Evolutionary conservation across 2,113 vertebrate genomes (phyloP).

Genomic region (Oxyruncus cristatus): DNA sequence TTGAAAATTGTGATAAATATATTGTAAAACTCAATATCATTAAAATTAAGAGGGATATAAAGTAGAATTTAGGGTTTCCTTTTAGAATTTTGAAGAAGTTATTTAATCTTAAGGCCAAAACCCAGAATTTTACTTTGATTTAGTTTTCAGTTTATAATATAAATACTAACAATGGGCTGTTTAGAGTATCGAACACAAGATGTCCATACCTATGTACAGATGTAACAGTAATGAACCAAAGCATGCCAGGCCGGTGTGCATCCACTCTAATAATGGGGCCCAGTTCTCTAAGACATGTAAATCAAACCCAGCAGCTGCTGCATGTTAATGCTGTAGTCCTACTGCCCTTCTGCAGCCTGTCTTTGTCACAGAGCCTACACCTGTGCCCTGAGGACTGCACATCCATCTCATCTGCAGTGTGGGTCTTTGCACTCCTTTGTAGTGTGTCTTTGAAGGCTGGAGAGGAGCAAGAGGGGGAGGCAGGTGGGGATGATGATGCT

Average conservation of each 20-base stretch:
- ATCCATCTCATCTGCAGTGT: not conserved
- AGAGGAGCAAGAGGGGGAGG: not conserved
- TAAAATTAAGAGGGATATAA: not conserved
- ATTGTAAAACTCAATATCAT: not conserved
- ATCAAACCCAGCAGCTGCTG: not conserved
- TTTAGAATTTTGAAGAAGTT: not conserved
- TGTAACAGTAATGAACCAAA: not conserved
- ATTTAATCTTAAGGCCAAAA: not conserved
- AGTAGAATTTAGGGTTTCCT: not conserved
- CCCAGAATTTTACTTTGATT: not conserved
- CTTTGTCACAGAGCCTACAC: not conserved
- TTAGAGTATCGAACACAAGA: not conserved
- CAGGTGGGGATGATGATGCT: not conserved
- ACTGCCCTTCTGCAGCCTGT: not conserved
- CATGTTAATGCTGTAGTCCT: not conserved
- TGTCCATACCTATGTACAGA: not conserved
- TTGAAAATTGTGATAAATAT: not conserved
- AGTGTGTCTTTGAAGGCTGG: not conserved
- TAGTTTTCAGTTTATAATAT: not conserved
- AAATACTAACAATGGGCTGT: not conserved
- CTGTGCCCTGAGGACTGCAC: not conserved
- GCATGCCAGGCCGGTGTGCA: rapidly evolving
- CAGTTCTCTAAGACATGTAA: not conserved
- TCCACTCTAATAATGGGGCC: not conserved
- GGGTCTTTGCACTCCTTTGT: not conserved